Base-by-base conservation (phyloP, 2,797 vertebrate genomes). In the Hylomyscus alleni region DNA sequence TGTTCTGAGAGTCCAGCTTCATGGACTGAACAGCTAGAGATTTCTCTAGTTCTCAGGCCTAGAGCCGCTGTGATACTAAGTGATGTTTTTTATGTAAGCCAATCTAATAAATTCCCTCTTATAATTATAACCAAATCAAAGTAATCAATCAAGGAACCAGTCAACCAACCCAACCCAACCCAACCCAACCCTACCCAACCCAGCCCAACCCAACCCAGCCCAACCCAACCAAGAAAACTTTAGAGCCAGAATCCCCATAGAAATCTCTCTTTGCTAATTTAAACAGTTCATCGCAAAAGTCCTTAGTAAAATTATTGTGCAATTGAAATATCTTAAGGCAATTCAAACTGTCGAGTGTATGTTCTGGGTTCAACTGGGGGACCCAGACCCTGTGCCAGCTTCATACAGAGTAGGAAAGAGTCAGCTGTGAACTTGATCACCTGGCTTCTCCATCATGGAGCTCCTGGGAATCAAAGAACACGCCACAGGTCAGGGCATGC, bases 361-460 rank as follows among this genome's bases (percentile, higher is more conserved):
- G 15, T 44, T 60, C 44, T 40, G 24, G n/a, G 56, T 31, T 60
- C 58, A 62, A 29, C 13, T 44, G 1, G 4, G 81, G 81, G 26
- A 10, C 3, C 37, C 7, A 14, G 24, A 1, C 24, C 22, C 34
- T 2, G 0, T n/a, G 29, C 60, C 0, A 14, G 11, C 11, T 65
- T 62, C 44, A 81, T 73, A 40, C 67, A 15, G 29, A 44, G 40
- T n/a, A 10, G 2, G 58, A 65, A 0, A 19, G 22, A 20, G 60
- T 6, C 10, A 84, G 37, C 13, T 75, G 17, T 2, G 11, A 22
- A 14, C 15, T 10, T 14, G 22, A 34, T 1, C 1, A 1, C 19
- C 34, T 0, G 12, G 4, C 26, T n/a, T 22, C 0, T 0, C 14
- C 54, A 3, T 7, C 0, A 3, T 24, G 17, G 13, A 37, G 3